Conservation (phyloP, 2,797 vertebrate genomes). For the Coilia nasus region DNA sequence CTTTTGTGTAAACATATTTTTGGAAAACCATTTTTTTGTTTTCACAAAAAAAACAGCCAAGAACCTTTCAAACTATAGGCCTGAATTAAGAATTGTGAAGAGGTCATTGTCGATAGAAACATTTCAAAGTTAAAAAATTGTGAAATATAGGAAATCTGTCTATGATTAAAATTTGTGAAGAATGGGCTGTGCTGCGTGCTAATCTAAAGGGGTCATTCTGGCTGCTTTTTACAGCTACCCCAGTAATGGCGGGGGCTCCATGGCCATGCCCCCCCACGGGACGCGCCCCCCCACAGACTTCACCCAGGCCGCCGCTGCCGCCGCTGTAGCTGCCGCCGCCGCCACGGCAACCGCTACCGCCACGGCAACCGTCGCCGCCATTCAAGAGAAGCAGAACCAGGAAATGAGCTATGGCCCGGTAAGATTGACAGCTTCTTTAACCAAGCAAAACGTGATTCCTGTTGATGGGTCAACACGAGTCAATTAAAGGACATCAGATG, state of each 20-base stretch:
- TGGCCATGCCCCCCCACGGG: conserved; percentile 79
- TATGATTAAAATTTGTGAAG: too few species aligned
- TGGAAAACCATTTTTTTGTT: too few species aligned
- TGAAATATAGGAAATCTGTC: too few species aligned
- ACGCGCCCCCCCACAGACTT: conserved; percentile 85
- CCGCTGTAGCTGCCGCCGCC: conserved; percentile 87
- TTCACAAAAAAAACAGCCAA: too few species aligned
- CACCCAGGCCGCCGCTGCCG: conserved; percentile 88
- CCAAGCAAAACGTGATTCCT: background rate
- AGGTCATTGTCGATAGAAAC: too few species aligned
- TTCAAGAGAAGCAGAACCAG: conserved; percentile 96
- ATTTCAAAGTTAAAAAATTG: too few species aligned
- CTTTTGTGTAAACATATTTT: too few species aligned
- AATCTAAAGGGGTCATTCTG: background rate
- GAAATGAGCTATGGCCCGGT: conserved; percentile 90
- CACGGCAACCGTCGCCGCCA: conserved; percentile 90
- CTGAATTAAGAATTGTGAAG: too few species aligned
- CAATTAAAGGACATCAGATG: background rate
- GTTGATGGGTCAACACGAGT: background rate
- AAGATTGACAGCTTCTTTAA: conserved; percentile 45
- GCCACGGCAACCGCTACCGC: conserved; percentile 93
- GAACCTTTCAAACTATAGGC: too few species aligned
- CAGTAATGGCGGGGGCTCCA: conserved; percentile 75
- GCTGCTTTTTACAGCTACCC: conserved; percentile 75
- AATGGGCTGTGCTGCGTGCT: too few species aligned